Percentiles rank a stretch among this genome's conserved stretches.
phyloP scores from a whole-genome alignment of 2,797 vertebrate species.

The Etheostoma nigrum region DNA sequence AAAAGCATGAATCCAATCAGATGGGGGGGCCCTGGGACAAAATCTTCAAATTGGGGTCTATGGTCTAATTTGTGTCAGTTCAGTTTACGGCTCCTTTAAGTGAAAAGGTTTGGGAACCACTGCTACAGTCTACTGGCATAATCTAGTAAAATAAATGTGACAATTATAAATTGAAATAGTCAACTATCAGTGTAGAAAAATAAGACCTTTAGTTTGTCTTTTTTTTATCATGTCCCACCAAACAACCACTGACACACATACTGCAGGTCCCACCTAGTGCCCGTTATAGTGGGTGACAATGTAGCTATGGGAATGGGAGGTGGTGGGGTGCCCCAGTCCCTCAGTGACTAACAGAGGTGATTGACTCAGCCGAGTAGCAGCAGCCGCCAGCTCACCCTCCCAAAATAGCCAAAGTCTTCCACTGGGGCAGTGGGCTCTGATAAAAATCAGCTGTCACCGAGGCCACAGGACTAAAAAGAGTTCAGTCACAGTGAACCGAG shows the following conservation, averaged over 20 bases:
- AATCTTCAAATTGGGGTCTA: too few species aligned
- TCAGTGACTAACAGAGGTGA: conserved; percentile 76
- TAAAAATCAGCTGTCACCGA: conserved; percentile 90
- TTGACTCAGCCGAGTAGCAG: conserved; percentile 80
- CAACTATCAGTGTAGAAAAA: conserved; percentile 22
- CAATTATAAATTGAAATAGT: too few species aligned
- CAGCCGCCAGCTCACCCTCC: conserved; percentile 79
- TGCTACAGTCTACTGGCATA: background rate
- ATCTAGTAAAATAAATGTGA: background rate
- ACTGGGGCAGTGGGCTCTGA: conserved; percentile 76
- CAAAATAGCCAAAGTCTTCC: conserved; percentile 88
- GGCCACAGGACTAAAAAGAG: conserved; percentile 74
- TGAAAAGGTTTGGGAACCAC: too few species aligned
- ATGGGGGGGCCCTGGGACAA: too few species aligned
- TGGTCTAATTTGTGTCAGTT: too few species aligned
- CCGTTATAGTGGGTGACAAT: conserved; percentile 77
- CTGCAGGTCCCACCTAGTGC: conserved; percentile 63
- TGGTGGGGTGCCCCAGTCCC: conserved; percentile 63
- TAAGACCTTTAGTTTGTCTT: conserved; percentile 20
- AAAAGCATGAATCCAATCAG: too few species aligned
- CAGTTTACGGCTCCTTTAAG: too few species aligned
- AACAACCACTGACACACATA: conserved; percentile 58
- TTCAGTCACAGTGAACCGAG: conserved; percentile 55
- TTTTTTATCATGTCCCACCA: conserved; percentile 8
- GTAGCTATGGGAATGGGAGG: conserved; percentile 73